Percentiles rank a stretch among this genome's conserved stretches.
phyloP scores from a whole-genome alignment of 2,888 invertebrate genomes.

The Hermaeophaga mercurialis region DNA sequence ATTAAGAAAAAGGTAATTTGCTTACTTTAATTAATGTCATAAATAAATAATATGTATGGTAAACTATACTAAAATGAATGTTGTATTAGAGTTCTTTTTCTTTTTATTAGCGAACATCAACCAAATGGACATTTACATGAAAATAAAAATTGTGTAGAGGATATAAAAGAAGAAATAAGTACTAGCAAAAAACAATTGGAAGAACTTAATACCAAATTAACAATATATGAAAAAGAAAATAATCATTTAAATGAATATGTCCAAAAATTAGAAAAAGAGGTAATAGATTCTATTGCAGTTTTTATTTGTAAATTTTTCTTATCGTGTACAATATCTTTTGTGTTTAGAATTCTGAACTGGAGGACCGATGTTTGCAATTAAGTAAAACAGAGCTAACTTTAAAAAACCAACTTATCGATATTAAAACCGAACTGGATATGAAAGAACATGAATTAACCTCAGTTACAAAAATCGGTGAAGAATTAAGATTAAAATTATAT shows the following conservation, averaged over 20 bases:
- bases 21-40: too few relatives aligned
- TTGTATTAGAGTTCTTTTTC: too few relatives aligned
- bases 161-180: slow-evolving; percentile 40
- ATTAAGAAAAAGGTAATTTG: too few relatives aligned
- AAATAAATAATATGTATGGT: too few relatives aligned
- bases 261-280: slow-evolving; percentile 40
- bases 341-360: slow-evolving; percentile 41
- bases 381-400: slow-evolving; percentile 36
- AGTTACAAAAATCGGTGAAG: slow-evolving; percentile 38
- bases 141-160: slow-evolving; percentile 40
- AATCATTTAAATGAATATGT: slow-evolving; percentile 29
- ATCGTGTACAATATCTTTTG: not conserved
- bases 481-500: slow-evolving; percentile 36
- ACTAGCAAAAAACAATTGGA: slow-evolving; percentile 40
- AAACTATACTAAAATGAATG: too few relatives aligned
- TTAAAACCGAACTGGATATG: slow-evolving; percentile 38
- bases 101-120: slow-evolving; percentile 43
- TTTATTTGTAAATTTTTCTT: not conserved
- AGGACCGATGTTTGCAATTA: slow-evolving; percentile 38
- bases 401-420: slow-evolving; percentile 36
- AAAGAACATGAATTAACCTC: slow-evolving; percentile 42
- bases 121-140: slow-evolving; percentile 41
- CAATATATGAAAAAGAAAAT: slow-evolving; percentile 42
- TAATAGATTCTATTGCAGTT: not conserved
- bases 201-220: slow-evolving; percentile 40